Percentiles rank a stretch among this genome's conserved stretches.
These are phyloP conservation scores for Nannoperca obscura DNA, from an alignment of 2,797 vertebrate genomes.

Conservation along the genomic window DNA sequence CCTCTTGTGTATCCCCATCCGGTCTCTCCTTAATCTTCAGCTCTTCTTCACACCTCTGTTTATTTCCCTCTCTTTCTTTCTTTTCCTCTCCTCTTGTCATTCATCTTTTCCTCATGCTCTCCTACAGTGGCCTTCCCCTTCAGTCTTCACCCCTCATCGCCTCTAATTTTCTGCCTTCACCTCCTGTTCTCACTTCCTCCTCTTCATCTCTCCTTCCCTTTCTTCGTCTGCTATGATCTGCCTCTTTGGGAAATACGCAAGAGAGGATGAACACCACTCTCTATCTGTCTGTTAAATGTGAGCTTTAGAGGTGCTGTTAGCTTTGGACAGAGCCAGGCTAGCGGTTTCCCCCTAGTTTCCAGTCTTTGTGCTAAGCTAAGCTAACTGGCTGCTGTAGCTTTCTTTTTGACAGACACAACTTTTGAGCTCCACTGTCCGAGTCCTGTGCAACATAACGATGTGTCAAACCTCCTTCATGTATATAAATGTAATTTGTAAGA, in stretches of 20 bases:
- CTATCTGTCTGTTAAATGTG: background rate
- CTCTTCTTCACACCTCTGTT: background rate
- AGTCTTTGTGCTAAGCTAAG: too few relatives aligned
- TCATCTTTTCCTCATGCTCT: background rate
- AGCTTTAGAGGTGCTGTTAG: too few relatives aligned
- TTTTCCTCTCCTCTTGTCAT: background rate
- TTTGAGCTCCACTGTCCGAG: background rate
- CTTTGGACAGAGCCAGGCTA: too few relatives aligned
- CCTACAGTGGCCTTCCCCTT: background rate
- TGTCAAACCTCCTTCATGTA: background rate
- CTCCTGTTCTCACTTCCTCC: slow-evolving; percentile 3
- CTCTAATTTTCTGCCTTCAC: slow-evolving; percentile 14
- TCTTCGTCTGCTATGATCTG: background rate
- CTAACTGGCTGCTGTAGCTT: too few relatives aligned
- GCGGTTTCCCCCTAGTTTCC: too few relatives aligned
- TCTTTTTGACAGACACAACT: too few relatives aligned
- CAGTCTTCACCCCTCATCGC: slow-evolving; percentile 10
- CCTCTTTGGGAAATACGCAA: background rate
- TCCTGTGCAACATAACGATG: background rate
- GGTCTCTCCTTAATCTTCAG: background rate
- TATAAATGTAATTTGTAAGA: background rate
- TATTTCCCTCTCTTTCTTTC: background rate
- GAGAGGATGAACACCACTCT: background rate
- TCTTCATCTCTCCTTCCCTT: background rate
- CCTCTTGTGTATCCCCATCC: background rate